These are phyloP conservation scores for Synanceia verrucosa DNA, from an alignment of 2,797 vertebrate species.

Conservation along the genomic window DNA sequence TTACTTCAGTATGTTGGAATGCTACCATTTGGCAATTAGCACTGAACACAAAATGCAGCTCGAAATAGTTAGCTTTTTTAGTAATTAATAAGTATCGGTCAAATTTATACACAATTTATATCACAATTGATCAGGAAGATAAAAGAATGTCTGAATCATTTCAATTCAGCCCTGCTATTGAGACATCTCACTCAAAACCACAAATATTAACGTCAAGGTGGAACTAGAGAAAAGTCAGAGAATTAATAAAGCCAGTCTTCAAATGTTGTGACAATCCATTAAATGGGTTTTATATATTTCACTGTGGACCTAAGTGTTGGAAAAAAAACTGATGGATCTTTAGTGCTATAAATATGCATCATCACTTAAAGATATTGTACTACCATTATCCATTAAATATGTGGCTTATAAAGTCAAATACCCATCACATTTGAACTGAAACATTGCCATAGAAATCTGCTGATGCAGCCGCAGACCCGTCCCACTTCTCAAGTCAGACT, in stretches of 20 bases:
- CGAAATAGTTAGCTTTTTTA: not conserved
- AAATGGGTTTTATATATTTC: not conserved
- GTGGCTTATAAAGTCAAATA: not conserved
- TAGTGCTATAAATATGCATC: not conserved
- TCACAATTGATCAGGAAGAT: no score
- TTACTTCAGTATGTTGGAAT: not conserved
- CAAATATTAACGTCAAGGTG: not conserved
- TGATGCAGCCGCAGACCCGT: constrained; percentile 37
- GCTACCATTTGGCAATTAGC: not conserved
- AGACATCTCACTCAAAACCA: not conserved
- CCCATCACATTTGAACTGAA: not conserved
- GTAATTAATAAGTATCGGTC: not conserved
- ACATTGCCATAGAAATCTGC: constrained; percentile 37
- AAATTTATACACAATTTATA: no score
- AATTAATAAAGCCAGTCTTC: not conserved
- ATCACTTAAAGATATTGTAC: not conserved
- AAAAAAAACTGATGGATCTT: not conserved
- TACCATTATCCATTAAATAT: not conserved
- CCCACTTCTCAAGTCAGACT: constrained; percentile 54
- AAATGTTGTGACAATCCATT: not conserved
- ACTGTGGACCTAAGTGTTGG: not conserved
- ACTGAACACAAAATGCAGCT: not conserved
- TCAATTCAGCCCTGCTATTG: not conserved
- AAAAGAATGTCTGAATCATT: not conserved
- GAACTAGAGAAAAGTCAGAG: not conserved